Evolutionary conservation across 2,888 invertebrate species (phyloP), one percentile per base, ranked within the genome.

Genomic region (Drosophila cracens): DNA sequence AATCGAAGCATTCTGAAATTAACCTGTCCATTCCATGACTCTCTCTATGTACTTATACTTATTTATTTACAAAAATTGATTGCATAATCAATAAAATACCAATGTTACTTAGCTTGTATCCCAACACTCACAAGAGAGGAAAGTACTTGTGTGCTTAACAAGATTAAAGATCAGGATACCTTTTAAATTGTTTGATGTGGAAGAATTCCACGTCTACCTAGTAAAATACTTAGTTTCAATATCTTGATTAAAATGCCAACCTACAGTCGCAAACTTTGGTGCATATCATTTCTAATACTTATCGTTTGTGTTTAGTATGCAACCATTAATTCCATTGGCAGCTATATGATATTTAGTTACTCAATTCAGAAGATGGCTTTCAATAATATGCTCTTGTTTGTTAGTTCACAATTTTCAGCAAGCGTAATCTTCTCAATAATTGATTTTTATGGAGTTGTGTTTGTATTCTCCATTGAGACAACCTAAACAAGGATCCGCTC

Each of bases 51-150:
- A 33, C 34, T 59, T 49, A 56, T 33, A 40, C 46, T 61, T 69
- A 67, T 60, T 60, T 74, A 74, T 75, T 53, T 75, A 74, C 70
- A 75, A 52, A 53, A 54, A 49, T 72, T 56, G 40, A 16, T 43
- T 43, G 43, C 31, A 57, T 57, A 57, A 48, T 34, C 33, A 33
- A 59, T 34, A n/a, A 59, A 27, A 25, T 18, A 48, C 27, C n/a
- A 25, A 33, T 21, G 4, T 34, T 38, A 60, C 49, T 51, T 51
- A 21, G 16, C 36, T 60, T 51, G 60, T 16, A 51, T 29, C 13
- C 51, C 49, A 51, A 38, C 36, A 49, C 27, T 48, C 49, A 29
- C 29, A 27, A 49, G 36, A 21, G 34, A 29, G 49, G 27, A 48
- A 59, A n/a, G 13, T 25, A 18, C n/a, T 46, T 31, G 25, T 43